phyloP scores from a whole-genome alignment of 2,888 invertebrate species.

The Agonopterix alstromeriana region DNA sequence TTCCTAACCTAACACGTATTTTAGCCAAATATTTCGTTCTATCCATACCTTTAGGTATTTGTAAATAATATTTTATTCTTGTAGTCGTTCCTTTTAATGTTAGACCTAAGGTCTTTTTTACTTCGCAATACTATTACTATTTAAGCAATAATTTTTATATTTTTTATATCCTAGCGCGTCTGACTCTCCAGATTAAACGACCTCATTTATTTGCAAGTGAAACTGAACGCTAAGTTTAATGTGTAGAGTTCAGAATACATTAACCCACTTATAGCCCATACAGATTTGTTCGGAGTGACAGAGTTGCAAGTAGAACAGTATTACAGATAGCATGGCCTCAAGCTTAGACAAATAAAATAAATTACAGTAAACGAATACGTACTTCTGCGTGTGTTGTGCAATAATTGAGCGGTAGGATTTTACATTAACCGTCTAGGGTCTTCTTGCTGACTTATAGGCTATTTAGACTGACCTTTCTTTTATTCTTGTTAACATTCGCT shows the following conservation, averaged over 20 bases:
- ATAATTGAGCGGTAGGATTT: conserved; percentile 55
- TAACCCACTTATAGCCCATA: conserved; percentile 17
- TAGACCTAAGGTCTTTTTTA: conserved; percentile 69
- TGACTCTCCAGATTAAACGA: conserved; percentile 33
- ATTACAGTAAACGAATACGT: conserved; percentile 55
- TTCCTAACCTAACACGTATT: conserved; percentile 65
- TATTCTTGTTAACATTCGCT: conserved; percentile 19
- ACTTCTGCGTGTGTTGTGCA: conserved; percentile 71
- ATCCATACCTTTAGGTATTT: conserved; percentile 58
- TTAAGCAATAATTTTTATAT: conserved; percentile 71
- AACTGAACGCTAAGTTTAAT: conserved; percentile 21
- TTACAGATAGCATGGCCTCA: conserved; percentile 29
- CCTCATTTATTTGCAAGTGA: conserved; percentile 21
- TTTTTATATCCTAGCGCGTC: conserved; percentile 32
- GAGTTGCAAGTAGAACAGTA: conserved; percentile 33
- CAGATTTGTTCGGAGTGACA: conserved; percentile 30
- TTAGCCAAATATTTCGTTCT: conserved; percentile 74
- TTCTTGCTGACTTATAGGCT: conserved; percentile 56
- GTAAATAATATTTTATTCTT: conserved; percentile 70
- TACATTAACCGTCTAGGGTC: conserved; percentile 32
- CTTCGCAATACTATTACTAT: conserved; percentile 68
- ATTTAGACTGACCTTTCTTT: conserved; percentile 42
- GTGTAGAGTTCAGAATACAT: conserved; percentile 24
- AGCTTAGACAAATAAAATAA: conserved; percentile 31
- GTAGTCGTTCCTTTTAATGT: conserved; percentile 63